A percentile compares a stretch with the other conserved stretches of the same genome.
These are phyloP conservation scores for Periophthalmus magnuspinnatus DNA, from an alignment of 2,797 vertebrate genomes.

Conservation along the genomic window DNA sequence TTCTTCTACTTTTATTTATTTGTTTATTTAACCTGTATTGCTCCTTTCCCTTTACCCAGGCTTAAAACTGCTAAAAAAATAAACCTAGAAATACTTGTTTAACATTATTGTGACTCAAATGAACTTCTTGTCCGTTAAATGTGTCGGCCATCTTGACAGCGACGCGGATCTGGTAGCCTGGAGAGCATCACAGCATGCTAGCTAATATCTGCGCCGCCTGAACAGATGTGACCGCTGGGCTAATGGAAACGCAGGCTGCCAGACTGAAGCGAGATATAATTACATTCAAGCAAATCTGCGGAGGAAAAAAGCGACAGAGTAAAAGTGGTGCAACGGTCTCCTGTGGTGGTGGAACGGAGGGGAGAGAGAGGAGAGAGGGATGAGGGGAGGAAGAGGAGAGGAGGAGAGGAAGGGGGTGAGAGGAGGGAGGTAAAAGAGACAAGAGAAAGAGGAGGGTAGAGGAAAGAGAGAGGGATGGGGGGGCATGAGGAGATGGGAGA, in stretches of 20 bases:
- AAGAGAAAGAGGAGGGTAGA: too few species aligned
- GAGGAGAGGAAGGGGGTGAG: not conserved
- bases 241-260: slow-evolving; percentile 36
- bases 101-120: not conserved
- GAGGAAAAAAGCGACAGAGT: not conserved
- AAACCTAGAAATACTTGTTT: not conserved
- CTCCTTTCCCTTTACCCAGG: not conserved
- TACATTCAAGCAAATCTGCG: slow-evolving; percentile 20
- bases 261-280: slow-evolving; percentile 39
- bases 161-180: slow-evolving; percentile 55
- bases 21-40: not conserved
- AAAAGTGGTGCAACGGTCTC: not conserved
- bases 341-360: not conserved
- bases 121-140: slow-evolving; percentile 20
- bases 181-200: slow-evolving; percentile 40
- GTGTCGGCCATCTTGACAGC: slow-evolving; percentile 52
- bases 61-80: too few species aligned
- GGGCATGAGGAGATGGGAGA: too few species aligned
- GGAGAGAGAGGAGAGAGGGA: not conserved
- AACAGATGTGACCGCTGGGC: slow-evolving; percentile 42
- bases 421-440: not conserved
- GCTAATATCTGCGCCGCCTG: slow-evolving; percentile 25
- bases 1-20: too few species aligned
- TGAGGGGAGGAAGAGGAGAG: not conserved
- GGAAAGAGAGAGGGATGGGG: too few species aligned